These are phyloP conservation scores for Pandemis cinnamomeana DNA, from an alignment of 2,888 invertebrate genomes.

Conservation along the genomic window DNA sequence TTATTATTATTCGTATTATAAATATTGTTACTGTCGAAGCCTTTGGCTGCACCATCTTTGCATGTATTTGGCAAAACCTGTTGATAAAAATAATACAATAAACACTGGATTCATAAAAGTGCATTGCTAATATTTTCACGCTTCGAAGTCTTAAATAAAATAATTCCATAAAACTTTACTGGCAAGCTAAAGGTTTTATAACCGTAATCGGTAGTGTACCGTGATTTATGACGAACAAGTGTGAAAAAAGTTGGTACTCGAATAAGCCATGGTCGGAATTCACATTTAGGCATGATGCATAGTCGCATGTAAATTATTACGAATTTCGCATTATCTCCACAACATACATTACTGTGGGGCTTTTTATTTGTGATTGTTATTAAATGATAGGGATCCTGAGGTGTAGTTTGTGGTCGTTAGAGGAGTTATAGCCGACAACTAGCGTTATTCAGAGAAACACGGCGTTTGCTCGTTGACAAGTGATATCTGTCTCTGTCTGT, in stretches of 20 bases:
- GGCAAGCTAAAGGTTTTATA: constrained; percentile 25
- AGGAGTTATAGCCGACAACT: constrained; percentile 68
- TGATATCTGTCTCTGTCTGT: constrained; percentile 73
- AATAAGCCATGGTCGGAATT: constrained; percentile 24
- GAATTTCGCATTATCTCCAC: constrained; percentile 38
- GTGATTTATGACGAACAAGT: constrained; percentile 30
- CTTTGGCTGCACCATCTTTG: not conserved
- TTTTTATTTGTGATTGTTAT: constrained; percentile 78
- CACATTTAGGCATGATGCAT: constrained; percentile 32
- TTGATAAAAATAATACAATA: constrained; percentile 5
- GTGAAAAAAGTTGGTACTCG: constrained; percentile 19
- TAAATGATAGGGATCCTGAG: constrained; percentile 75
- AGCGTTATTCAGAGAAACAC: constrained; percentile 68
- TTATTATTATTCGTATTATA: too few relatives aligned
- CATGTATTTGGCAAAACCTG: not conserved
- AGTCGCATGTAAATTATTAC: constrained; percentile 28
- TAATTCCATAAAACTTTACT: constrained; percentile 32
- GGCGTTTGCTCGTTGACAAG: constrained; percentile 79
- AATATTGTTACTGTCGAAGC: too few relatives aligned
- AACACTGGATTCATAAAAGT: constrained; percentile 12
- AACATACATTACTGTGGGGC: constrained; percentile 53
- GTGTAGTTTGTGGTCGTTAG: constrained; percentile 52
- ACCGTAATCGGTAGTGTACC: constrained; percentile 36
- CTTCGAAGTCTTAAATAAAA: constrained; percentile 19
- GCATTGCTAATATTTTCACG: constrained; percentile 6